Percentiles rank a stretch among this genome's conserved stretches.
Conservation (phyloP, 2,113 vertebrate species). For the Rattus rattus region DNA sequence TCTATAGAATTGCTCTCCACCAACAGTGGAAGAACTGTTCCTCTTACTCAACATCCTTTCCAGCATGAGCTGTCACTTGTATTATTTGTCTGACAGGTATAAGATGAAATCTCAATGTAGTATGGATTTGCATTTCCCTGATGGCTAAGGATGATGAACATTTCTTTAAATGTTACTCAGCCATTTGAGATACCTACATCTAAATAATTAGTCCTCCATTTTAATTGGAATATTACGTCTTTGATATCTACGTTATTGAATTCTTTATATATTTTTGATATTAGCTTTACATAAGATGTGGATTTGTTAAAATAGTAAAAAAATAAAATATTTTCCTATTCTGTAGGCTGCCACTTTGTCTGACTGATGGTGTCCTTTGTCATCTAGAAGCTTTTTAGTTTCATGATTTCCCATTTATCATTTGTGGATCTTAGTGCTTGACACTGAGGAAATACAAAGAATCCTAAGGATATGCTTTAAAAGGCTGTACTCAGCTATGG, state of each 20-base stretch:
- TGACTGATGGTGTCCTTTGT: neutral
- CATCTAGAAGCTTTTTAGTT: neutral
- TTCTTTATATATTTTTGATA: neutral
- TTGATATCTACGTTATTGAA: neutral
- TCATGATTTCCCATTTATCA: neutral
- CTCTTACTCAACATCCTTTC: neutral
- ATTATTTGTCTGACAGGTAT: neutral
- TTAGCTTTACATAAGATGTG: neutral
- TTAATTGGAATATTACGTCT: neutral
- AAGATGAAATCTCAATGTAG: neutral
- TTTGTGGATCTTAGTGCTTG: neutral
- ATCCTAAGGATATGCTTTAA: neutral
- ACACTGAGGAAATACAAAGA: neutral
- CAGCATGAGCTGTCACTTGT: neutral
- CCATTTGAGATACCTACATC: neutral
- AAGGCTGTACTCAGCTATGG: neutral
- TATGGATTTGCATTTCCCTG: neutral
- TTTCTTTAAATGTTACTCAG: neutral
- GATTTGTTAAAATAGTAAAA: neutral
- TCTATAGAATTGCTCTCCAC: neutral
- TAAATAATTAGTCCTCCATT: neutral
- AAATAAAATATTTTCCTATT: neutral
- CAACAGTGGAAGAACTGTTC: neutral
- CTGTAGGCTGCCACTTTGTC: neutral
- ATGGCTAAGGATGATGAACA: neutral